phyloP scores from a whole-genome alignment of 1,140 invertebrate genomes.

The Hyles euphorbiae region DNA sequence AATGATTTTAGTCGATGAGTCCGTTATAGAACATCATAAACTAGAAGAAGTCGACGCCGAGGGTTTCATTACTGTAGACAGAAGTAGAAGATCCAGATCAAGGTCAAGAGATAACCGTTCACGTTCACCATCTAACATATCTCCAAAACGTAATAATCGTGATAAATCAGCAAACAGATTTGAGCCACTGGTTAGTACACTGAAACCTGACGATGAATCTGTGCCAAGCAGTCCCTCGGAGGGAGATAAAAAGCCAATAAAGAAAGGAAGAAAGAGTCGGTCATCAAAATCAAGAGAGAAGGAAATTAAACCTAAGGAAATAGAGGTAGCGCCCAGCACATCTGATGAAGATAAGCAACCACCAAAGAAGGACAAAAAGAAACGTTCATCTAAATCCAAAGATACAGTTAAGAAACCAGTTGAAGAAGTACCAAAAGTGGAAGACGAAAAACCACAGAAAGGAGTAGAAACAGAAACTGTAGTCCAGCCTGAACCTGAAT shows the following conservation, averaged over 20 bases:
- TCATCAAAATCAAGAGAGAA: conserved; percentile 53
- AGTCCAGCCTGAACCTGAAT: conserved; percentile 17
- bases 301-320: conserved; percentile 30
- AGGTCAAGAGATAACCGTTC: conserved; percentile 56
- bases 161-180: conserved; percentile 65
- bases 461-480: conserved; percentile 17
- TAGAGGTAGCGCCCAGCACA: conserved; percentile 23
- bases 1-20: conserved; percentile 62
- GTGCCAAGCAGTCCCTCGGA: conserved; percentile 25
- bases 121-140: conserved; percentile 31
- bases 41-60: conserved; percentile 54
- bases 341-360: conserved; percentile 43
- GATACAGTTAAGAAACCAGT: conserved; percentile 29
- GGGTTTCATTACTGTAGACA: conserved; percentile 65
- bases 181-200: conserved; percentile 39
- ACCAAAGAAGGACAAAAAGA: conserved; percentile 56
- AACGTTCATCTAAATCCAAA: conserved; percentile 45
- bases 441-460: conserved; percentile 16
- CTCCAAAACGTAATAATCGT: conserved; percentile 22
- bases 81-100: conserved; percentile 63
- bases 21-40: conserved; percentile 39
- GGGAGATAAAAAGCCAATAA: conserved; percentile 31
- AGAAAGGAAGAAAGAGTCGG: conserved; percentile 42
- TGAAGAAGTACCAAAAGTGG: conserved; percentile 19
- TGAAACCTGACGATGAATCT: conserved; percentile 39